These are phyloP conservation scores for Apodemia duryi DNA, from an alignment of 2,888 invertebrate species.

Conservation along the genomic window DNA sequence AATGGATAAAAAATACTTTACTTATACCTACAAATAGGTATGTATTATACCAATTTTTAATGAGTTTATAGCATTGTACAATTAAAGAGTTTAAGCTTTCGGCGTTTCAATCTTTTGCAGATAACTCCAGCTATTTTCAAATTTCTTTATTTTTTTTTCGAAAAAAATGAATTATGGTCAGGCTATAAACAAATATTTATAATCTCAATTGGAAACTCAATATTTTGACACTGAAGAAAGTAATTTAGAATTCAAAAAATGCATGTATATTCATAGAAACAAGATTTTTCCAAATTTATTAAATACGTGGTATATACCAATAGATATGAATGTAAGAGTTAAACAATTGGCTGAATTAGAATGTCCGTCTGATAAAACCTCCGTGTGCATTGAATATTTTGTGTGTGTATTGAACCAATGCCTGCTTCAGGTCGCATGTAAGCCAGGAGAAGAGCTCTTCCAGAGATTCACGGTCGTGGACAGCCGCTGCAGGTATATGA, in stretches of 20 bases:
- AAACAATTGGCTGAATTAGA: background rate
- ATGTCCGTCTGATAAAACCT: background rate
- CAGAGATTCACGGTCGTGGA: slow-evolving; percentile 63
- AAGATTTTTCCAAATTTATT: background rate
- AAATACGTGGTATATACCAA: background rate
- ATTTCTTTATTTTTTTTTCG: background rate
- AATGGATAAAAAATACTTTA: background rate
- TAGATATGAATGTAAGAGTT: background rate
- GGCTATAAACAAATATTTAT: background rate
- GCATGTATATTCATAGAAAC: background rate
- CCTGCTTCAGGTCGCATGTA: slow-evolving; percentile 67
- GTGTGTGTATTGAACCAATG: slow-evolving; percentile 46
- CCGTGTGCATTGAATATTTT: slow-evolving; percentile 15
- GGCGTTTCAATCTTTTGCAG: background rate
- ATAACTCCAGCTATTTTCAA: slow-evolving; percentile 1
- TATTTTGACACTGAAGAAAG: background rate
- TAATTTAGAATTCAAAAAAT: slow-evolving; percentile 1
- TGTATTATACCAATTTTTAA: background rate
- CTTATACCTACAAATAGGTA: background rate
- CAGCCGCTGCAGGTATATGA: slow-evolving; percentile 58
- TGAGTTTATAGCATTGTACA: background rate
- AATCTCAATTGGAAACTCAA: background rate
- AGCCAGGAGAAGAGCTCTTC: slow-evolving; percentile 65
- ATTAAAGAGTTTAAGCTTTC: background rate
- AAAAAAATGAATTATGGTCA: background rate